These are phyloP conservation scores for Cyanoliseus patagonus DNA, from an alignment of 2,113 vertebrate species.

Conservation along the genomic window DNA sequence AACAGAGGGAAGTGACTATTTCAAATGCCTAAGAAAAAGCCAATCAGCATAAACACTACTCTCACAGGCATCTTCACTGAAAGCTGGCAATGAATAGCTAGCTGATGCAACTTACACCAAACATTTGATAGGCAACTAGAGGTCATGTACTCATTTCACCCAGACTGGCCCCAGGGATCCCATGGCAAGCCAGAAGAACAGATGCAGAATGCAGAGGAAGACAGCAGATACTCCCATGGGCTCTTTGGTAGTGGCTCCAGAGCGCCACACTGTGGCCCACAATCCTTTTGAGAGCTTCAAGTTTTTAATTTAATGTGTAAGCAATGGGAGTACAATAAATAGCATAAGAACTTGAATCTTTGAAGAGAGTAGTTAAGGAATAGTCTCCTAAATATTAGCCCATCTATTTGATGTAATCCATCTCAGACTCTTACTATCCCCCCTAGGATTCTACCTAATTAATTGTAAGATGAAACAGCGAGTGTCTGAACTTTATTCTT, in stretches of 20 bases:
- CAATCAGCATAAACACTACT: background rate
- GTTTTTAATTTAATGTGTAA: background rate
- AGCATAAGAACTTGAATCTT: background rate
- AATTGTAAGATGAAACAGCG: background rate
- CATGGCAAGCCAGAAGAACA: background rate
- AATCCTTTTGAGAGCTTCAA: background rate
- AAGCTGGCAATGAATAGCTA: background rate
- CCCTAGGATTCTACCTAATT: background rate
- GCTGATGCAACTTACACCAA: background rate
- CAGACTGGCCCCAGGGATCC: background rate
- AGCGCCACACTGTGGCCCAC: background rate
- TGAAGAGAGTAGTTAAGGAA: background rate
- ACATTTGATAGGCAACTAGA: background rate
- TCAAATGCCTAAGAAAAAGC: background rate
- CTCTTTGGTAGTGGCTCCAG: background rate
- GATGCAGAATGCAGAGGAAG: background rate
- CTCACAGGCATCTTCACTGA: background rate
- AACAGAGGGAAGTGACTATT: background rate
- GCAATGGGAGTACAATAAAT: background rate
- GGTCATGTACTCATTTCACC: background rate
- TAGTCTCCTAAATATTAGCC: background rate
- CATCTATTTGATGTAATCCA: background rate
- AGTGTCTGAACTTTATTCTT: background rate
- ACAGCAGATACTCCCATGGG: accelerated
- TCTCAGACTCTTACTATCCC: background rate